These are phyloP conservation scores for Oxycera nigricornis DNA, from an alignment of 2,888 invertebrate genomes.

Conservation along the genomic window DNA sequence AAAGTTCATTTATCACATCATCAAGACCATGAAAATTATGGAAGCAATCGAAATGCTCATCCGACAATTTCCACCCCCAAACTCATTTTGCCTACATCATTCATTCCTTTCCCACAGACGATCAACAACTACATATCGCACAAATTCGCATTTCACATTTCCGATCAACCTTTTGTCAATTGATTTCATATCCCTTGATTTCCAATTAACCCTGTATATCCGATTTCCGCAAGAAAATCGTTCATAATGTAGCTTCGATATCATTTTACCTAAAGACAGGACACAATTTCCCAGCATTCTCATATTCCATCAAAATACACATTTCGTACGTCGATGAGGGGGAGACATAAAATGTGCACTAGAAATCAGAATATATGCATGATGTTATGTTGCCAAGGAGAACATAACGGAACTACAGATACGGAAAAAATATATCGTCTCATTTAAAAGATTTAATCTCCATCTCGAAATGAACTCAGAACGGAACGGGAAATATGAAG, in stretches of 20 bases:
- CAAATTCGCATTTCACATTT: not conserved
- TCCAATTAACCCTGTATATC: conserved; percentile 20
- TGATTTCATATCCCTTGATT: conserved; percentile 9
- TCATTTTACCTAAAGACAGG: not conserved
- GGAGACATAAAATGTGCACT: not conserved
- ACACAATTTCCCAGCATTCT: conserved; percentile 17
- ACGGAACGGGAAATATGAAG: not conserved
- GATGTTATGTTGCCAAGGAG: not conserved
- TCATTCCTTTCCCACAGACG: not conserved
- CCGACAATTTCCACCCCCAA: not conserved
- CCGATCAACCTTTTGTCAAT: not conserved
- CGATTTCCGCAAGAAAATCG: not conserved
- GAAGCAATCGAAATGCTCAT: not conserved
- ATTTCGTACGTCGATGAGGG: not conserved
- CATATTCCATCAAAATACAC: not conserved
- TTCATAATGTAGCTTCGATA: not conserved
- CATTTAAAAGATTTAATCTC: not conserved
- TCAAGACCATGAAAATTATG: not conserved
- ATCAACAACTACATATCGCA: not conserved
- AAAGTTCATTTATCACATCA: not conserved
- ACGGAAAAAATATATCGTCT: not conserved
- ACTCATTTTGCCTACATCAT: no score
- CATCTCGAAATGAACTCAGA: not conserved
- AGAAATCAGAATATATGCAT: not conserved
- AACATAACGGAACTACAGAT: not conserved